Conservation (phyloP, 2,797 vertebrate genomes). For the Peromyscus attwateri region DNA sequence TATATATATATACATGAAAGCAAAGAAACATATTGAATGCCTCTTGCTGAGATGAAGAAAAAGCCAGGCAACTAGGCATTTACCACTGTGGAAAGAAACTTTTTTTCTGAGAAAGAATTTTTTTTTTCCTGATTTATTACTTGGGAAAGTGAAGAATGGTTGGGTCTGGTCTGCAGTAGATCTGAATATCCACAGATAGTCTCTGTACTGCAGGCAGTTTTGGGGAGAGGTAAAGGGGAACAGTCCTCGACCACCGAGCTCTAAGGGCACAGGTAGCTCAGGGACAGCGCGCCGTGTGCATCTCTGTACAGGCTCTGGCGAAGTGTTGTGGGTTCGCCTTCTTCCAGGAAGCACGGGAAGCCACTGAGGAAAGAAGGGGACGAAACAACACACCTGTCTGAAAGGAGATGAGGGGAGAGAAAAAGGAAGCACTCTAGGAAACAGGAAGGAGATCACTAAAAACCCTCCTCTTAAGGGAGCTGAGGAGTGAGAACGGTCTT, state of each 20-base stretch:
- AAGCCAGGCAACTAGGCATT: conserved; percentile 21
- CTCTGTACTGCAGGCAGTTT: neutral
- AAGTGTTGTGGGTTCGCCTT: neutral
- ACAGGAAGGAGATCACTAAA: neutral
- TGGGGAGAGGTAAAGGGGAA: neutral
- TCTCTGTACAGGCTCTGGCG: neutral
- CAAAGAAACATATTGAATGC: conserved; percentile 10
- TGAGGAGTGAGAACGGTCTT: neutral
- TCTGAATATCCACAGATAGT: neutral
- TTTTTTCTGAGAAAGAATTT: neutral
- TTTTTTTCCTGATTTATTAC: neutral
- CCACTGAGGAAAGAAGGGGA: neutral
- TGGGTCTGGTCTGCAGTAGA: neutral
- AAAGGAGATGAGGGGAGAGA: conserved; percentile 19
- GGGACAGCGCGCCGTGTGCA: no score
- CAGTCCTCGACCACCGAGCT: neutral
- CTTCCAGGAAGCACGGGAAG: neutral
- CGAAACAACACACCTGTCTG: neutral
- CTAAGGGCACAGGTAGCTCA: neutral
- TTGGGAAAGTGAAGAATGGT: conserved; percentile 29
- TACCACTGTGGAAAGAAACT: neutral
- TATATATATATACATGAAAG: neutral
- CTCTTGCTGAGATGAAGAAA: conserved; percentile 6
- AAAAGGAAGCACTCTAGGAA: neutral
- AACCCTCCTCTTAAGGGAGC: no score